Base-by-base conservation (phyloP, 92 coral and sea anemone genomes). In the Porites rus region DNA sequence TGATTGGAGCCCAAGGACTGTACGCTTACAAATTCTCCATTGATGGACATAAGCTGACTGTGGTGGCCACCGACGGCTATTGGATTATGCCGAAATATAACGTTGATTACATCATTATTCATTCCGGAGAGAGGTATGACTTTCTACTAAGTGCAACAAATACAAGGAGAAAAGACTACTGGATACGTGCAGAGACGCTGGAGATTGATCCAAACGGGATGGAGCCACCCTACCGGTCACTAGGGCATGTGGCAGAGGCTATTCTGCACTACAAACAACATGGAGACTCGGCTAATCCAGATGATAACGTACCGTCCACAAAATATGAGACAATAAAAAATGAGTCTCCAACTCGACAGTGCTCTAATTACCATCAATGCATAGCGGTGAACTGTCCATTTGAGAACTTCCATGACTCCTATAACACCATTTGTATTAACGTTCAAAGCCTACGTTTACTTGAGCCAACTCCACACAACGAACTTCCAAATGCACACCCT, bases 101-200 rank as follows among this genome's bases (percentile, higher is more conserved):
- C 81, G 86, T 88, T 43, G 95, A 94, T 89, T 94, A 85, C 60
- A 82, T 91, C 22, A 90, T 94, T 60, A 84, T 94, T 4, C 86
- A 89, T 63, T 65, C 93, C 18, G 98, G 98, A 19, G 98, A 94
- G 75, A 87, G 95, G 60, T 94, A 86, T 17, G 84, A 88, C 82
- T 93, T 91, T 72, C 90, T 92, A 65, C 52, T 93, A 54, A 75
- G 70, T 13, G 87, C 96, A 76, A 85, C 66, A 25, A 85, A 90
- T 72, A 67, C 52, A 21, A 76, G 68, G 0, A 54, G 22, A 31
- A 92, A 10, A 94, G 93, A 12, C 91, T 90, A 61, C 0, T 38
- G 46, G 46, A 38, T 38, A 38, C 46, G 46, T 38, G 46, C 46
- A 38, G 46, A 38, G 46, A 94, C 93, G 17, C 67, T 92, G 84